A percentile compares a stretch with the other conserved stretches of the same genome.
Conservation (phyloP, 2,888 invertebrate genomes). For the Dioctria linearis region DNA sequence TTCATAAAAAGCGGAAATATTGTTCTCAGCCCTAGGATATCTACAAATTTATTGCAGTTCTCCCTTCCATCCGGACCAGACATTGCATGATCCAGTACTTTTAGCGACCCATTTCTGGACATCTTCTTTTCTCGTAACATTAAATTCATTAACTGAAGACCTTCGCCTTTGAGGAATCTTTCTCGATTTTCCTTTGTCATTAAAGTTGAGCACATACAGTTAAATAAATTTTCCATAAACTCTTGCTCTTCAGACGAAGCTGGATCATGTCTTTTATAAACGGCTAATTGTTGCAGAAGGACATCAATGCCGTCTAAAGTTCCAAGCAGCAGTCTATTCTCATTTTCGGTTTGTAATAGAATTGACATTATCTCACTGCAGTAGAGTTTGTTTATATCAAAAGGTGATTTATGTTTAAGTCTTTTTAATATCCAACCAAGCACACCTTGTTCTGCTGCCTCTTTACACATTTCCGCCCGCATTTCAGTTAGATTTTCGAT, state of each 20-base stretch:
- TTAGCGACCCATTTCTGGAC: constrained; percentile 95
- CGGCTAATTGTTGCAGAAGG: constrained; percentile 93
- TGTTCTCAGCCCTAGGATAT: constrained; percentile 95
- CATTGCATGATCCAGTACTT: constrained; percentile 98
- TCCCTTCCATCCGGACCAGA: constrained; percentile 93
- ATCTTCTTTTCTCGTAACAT: constrained; percentile 98
- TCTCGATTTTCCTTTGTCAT: constrained; percentile 91
- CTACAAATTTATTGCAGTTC: constrained; percentile 98
- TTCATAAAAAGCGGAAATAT: constrained; percentile 99
- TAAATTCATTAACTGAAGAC: constrained; percentile 98
- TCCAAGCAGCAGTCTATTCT: constrained; percentile 86
- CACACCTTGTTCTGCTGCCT: constrained; percentile 92
- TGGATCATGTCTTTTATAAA: constrained; percentile 96
- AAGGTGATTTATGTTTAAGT: constrained; percentile 88
- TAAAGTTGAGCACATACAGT: constrained; percentile 93
- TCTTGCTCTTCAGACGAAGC: constrained; percentile 93
- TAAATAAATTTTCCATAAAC: constrained; percentile 99
- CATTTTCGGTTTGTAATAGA: constrained; percentile 90
- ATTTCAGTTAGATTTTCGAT: constrained; percentile 97
- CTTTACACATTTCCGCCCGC: constrained; percentile 84
- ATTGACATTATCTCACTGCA: constrained; percentile 97
- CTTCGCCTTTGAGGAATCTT: constrained; percentile 93
- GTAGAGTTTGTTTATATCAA: constrained; percentile 96
- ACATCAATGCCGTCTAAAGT: constrained; percentile 97
- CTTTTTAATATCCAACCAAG: constrained; percentile 93